Evolutionary conservation across 1,140 invertebrate species (phyloP).

Genomic region (Ceratosolen solmsi): DNA sequence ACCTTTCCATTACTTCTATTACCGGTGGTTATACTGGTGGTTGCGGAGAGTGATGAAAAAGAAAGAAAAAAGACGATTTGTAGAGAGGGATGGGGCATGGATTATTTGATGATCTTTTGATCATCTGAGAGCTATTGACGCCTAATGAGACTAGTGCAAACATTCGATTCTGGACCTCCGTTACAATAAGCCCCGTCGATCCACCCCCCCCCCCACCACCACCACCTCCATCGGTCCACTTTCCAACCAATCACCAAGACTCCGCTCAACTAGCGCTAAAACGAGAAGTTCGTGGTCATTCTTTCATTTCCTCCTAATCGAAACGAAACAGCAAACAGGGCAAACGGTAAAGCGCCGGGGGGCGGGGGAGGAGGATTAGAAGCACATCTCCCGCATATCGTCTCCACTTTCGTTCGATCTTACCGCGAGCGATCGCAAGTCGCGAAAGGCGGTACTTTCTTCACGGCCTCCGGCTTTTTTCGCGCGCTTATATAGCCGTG

Average conservation of each 20-base stretch:
- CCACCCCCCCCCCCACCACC: neutral
- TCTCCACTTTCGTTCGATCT: too few species aligned
- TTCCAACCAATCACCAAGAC: neutral
- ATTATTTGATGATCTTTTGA: conserved; percentile 43
- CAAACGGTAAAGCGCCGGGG: too few species aligned
- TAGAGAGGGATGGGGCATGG: too few species aligned
- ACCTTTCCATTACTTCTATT: too few species aligned
- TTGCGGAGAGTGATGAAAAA: too few species aligned
- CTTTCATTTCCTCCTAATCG: too few species aligned
- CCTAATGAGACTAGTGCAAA: conserved; percentile 53
- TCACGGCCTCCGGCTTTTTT: neutral
- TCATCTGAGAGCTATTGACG: conserved; percentile 50
- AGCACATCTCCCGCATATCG: neutral
- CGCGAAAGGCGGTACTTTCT: neutral
- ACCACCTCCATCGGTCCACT: too few species aligned
- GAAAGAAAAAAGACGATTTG: too few species aligned
- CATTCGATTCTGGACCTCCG: conserved; percentile 44
- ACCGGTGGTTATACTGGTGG: too few species aligned
- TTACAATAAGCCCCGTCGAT: neutral
- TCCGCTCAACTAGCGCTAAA: too few species aligned
- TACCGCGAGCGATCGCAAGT: neutral
- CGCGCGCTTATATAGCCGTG: neutral
- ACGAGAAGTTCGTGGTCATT: too few species aligned
- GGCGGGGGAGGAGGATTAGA: neutral
- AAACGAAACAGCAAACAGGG: too few species aligned